Evolutionary conservation across 2,113 vertebrate species (phyloP).

Genomic region (Paraplagusia blochii): DNA sequence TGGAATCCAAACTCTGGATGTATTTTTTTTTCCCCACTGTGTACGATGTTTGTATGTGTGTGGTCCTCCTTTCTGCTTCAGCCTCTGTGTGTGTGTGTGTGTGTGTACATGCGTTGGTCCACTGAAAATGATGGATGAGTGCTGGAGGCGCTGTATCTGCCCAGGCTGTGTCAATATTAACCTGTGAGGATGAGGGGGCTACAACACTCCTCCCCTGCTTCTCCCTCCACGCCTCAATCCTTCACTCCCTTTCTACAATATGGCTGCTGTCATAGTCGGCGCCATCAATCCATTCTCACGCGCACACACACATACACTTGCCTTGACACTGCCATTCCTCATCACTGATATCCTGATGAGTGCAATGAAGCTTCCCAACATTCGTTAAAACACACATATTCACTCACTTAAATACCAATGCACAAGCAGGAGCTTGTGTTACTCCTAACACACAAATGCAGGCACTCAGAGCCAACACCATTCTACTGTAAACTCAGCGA

Average conservation of each 20-base stretch:
- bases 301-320: conserved; percentile 59
- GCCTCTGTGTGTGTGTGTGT: conserved; percentile 15
- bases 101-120: conserved; percentile 45
- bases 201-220: conserved; percentile 31
- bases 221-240: conserved; percentile 35
- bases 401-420: conserved; percentile 69
- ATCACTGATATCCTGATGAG: conserved; percentile 93
- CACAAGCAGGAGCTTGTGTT: conserved; percentile 28
- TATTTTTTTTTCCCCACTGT: conserved; percentile 16
- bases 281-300: conserved; percentile 57
- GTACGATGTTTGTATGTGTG: conserved; percentile 24
- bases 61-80: conserved; percentile 32
- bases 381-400: conserved; percentile 90
- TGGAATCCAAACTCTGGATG: conserved; percentile 12
- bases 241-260: conserved; percentile 56
- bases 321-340: conserved; percentile 91
- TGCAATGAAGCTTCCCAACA: conserved; percentile 92
- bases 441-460: conserved; percentile 26
- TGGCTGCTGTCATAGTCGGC: conserved; percentile 58
- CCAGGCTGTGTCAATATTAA: conserved; percentile 76
- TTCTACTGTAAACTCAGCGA: conserved; percentile 26
- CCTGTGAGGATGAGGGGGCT: conserved; percentile 68
- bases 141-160: conserved; percentile 61
- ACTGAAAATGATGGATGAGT: conserved; percentile 64
- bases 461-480: conserved; percentile 14